phyloP scores from a whole-genome alignment of 2,113 vertebrate species.

The Ia io region DNA sequence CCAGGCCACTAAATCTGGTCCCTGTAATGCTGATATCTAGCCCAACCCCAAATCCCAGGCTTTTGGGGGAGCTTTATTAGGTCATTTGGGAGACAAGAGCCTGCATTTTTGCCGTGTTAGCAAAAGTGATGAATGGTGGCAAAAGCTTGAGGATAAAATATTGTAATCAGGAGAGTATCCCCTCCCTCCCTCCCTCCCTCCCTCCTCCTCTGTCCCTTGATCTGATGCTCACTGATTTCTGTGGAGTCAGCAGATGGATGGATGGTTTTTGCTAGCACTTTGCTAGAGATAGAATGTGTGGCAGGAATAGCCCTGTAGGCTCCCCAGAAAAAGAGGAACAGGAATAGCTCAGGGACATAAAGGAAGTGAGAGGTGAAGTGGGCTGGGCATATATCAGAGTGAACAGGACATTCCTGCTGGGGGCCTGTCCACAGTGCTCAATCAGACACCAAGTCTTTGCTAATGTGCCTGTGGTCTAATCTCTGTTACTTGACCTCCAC shows the following conservation, averaged over 20 bases:
- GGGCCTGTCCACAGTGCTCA: too few relatives aligned
- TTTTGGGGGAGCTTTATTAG: not conserved
- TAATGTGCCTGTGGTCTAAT: not conserved
- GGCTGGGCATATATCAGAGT: not conserved
- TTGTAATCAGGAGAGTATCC: constrained; percentile 61
- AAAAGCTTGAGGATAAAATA: constrained; percentile 64
- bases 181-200: not conserved
- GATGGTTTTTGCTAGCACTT: constrained; percentile 62
- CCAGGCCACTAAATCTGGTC: not conserved
- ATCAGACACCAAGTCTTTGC: not conserved
- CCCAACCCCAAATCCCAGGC: not conserved
- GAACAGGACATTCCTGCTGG: not conserved
- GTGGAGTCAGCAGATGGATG: constrained; percentile 70
- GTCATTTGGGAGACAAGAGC: constrained; percentile 31
- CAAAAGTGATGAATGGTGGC: constrained; percentile 62
- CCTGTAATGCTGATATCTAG: not conserved
- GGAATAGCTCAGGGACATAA: constrained; percentile 16
- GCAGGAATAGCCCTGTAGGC: constrained; percentile 32
- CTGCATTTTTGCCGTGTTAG: constrained; percentile 54
- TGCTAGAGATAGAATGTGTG: constrained; percentile 35
- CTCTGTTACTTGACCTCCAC: too few relatives aligned
- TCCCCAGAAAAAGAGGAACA: not conserved
- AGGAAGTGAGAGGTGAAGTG: not conserved
- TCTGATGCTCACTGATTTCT: constrained; percentile 46
- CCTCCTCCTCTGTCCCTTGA: not conserved